Percentiles rank a stretch among this genome's conserved stretches.
Conservation (phyloP, 2,888 invertebrate species). For the Ypsolopha sequella region DNA sequence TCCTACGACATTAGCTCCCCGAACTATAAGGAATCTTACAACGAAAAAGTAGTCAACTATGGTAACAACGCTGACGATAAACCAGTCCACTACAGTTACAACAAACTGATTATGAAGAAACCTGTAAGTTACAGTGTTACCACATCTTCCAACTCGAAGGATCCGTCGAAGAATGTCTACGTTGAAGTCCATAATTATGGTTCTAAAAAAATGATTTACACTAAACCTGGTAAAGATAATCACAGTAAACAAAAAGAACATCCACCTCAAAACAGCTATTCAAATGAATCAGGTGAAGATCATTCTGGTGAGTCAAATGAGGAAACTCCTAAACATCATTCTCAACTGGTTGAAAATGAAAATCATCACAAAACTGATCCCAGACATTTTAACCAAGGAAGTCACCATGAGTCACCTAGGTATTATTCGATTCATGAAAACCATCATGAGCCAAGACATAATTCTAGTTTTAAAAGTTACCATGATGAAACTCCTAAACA, state of each 20-base stretch:
- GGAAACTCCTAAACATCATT: background rate
- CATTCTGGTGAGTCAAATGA: background rate
- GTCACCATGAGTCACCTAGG: background rate
- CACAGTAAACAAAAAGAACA: background rate
- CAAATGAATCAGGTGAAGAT: constrained; percentile 13
- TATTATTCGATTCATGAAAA: background rate
- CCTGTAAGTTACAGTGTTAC: constrained; percentile 42
- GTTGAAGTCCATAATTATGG: no score
- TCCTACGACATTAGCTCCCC: constrained; percentile 51
- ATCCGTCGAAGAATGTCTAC: no score
- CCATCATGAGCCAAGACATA: background rate
- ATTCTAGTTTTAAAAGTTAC: no score
- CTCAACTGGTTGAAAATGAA: no score
- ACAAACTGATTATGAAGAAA: constrained; percentile 32
- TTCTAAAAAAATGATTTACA: no score
- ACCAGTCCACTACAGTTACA: constrained; percentile 40
- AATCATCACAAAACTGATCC: no score
- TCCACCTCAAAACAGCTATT: constrained; percentile 9
- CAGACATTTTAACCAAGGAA: no score
- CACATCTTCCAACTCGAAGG: constrained; percentile 5
- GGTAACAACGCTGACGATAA: constrained; percentile 46
- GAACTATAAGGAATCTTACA: constrained; percentile 47
- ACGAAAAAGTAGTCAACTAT: constrained; percentile 47
- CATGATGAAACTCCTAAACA: no score
- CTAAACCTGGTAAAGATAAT: no score